Percentiles rank a stretch among this genome's conserved stretches.
These are phyloP conservation scores for Idaea dimidiata DNA, from an alignment of 2,888 invertebrate species.

Conservation along the genomic window DNA sequence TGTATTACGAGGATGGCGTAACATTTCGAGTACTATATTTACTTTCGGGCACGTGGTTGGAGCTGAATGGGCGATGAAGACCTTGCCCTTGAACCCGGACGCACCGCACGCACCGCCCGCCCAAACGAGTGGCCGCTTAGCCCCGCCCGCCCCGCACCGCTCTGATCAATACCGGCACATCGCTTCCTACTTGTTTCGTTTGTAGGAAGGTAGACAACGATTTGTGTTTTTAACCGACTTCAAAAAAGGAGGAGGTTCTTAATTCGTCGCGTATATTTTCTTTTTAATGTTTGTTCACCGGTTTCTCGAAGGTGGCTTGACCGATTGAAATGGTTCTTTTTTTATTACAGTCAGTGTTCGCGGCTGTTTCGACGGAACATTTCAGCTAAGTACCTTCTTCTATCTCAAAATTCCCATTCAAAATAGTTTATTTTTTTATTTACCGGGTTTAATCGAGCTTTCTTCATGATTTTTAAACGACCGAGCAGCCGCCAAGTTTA, in stretches of 20 bases:
- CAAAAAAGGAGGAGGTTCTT: no score
- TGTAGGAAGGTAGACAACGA: neutral
- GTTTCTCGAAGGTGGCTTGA: no score
- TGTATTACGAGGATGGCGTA: slow-evolving; percentile 58
- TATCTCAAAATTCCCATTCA: neutral
- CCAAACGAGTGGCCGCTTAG: slow-evolving; percentile 58
- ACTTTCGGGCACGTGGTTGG: slow-evolving; percentile 76
- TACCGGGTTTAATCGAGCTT: no score
- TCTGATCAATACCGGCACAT: slow-evolving; percentile 56
- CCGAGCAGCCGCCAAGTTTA: no score
- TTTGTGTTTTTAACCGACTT: neutral
- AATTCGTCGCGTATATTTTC: no score
- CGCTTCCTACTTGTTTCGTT: slow-evolving; percentile 27
- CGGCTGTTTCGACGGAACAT: neutral
- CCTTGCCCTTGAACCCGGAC: slow-evolving; percentile 76
- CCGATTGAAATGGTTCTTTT: no score
- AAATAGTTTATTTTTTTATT: no score
- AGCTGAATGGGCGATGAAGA: slow-evolving; percentile 69
- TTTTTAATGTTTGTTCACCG: no score
- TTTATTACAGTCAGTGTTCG: no score
- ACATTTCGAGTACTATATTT: slow-evolving; percentile 72
- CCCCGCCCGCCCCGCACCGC: slow-evolving; percentile 36
- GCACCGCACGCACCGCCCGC: slow-evolving; percentile 69
- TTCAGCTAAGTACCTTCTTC: neutral
- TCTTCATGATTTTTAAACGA: no score